Evolutionary conservation across 2,888 invertebrate species (phyloP).

Genomic region (Melangyna quadrimaculata): DNA sequence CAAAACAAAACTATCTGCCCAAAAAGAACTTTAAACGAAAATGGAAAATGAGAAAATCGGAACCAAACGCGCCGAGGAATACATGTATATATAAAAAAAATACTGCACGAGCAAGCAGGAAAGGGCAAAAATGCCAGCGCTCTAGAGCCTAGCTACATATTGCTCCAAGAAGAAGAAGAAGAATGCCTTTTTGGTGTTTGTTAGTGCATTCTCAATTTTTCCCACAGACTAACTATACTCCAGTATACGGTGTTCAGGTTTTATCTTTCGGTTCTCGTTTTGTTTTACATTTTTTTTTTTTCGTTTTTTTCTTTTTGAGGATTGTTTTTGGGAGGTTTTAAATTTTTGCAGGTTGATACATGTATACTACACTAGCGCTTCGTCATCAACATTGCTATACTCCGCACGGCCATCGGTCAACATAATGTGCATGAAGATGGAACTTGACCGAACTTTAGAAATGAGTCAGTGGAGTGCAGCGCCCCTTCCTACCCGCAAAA

Average conservation of each 20-base stretch:
- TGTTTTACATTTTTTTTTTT: constrained; percentile 33
- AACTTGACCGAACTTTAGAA: constrained; percentile 33
- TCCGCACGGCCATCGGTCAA: not conserved
- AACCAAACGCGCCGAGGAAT: constrained; percentile 53
- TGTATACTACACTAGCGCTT: constrained; percentile 30
- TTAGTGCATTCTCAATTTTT: constrained; percentile 70
- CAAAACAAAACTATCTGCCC: constrained; percentile 53
- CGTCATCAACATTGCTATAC: constrained; percentile 51
- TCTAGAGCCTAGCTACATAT: constrained; percentile 21
- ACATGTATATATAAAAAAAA: constrained; percentile 20
- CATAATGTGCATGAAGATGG: constrained; percentile 19
- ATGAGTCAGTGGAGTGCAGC: constrained; percentile 57
- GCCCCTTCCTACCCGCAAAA: not conserved
- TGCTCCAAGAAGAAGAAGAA: constrained; percentile 46
- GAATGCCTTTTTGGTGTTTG: constrained; percentile 69
- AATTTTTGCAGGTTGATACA: constrained; percentile 69
- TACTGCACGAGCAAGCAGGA: constrained; percentile 66
- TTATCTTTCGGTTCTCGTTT: constrained; percentile 63
- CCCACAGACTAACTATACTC: constrained; percentile 64
- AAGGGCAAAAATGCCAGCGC: constrained; percentile 66
- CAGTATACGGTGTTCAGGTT: constrained; percentile 57
- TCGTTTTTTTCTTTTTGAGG: constrained; percentile 4
- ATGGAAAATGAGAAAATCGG: constrained; percentile 64
- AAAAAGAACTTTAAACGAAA: constrained; percentile 47
- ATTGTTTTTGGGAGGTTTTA: constrained; percentile 64